These are phyloP conservation scores for Myioborus melanocephalus DNA, from an alignment of 2,797 vertebrate species.

Conservation along the genomic window DNA sequence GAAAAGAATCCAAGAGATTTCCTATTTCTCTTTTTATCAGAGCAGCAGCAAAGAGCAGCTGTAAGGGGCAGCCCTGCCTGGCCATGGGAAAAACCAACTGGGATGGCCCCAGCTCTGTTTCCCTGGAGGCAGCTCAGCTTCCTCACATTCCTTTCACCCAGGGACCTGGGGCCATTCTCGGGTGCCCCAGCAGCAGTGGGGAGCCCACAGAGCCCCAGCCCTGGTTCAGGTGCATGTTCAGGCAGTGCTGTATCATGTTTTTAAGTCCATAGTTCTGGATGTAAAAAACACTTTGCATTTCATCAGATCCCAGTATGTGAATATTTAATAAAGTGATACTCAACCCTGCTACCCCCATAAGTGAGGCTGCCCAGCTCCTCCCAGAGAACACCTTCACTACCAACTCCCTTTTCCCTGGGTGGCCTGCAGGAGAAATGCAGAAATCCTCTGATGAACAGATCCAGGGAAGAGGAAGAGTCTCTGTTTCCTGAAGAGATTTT, in stretches of 20 bases:
- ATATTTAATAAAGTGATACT: neutral
- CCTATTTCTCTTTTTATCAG: neutral
- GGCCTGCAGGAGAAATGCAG: neutral
- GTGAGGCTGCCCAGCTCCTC: neutral
- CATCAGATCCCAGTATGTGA: neutral
- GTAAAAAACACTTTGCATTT: neutral
- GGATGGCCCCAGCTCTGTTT: accelerated
- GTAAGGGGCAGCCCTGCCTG: accelerated
- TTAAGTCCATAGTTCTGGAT: neutral
- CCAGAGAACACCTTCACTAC: neutral
- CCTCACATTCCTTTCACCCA: neutral
- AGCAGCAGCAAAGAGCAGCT: neutral
- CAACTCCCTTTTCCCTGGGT: neutral
- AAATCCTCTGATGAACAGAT: neutral
- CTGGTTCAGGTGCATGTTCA: accelerated
- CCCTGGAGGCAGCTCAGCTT: neutral
- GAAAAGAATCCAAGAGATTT: neutral
- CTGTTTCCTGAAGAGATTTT: neutral
- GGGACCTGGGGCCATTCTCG: neutral
- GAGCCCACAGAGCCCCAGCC: neutral
- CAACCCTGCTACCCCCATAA: accelerated
- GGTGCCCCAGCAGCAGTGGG: accelerated
- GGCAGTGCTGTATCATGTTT: accelerated
- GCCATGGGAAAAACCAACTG: accelerated
- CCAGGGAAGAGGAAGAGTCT: neutral